phyloP scores from a whole-genome alignment of 1,140 invertebrate species.

The Drosophila gunungcola region DNA sequence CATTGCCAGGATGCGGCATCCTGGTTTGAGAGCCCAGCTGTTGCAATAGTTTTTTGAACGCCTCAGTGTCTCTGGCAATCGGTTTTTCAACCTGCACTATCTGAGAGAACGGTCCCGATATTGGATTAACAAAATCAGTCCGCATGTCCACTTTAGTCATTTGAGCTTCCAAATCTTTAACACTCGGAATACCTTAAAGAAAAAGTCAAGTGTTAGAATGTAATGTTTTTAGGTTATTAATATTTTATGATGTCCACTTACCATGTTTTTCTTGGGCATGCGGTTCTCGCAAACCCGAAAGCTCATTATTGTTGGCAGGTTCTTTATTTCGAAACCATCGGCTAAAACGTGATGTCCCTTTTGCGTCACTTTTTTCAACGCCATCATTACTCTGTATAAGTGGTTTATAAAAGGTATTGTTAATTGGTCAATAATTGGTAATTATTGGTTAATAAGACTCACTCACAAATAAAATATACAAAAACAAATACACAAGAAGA shows the following conservation, averaged over 20 bases:
- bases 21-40: conserved; percentile 54
- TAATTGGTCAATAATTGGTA: no score
- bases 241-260: conserved; percentile 15
- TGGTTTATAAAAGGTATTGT: not conserved
- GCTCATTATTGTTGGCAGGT: conserved; percentile 30
- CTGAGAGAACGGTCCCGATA: conserved; percentile 6
- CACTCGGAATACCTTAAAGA: conserved; percentile 62
- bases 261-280: conserved; percentile 41
- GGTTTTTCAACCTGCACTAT: conserved; percentile 35
- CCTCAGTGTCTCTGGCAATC: conserved; percentile 61
- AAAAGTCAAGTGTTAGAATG: not conserved
- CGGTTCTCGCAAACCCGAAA: not conserved
- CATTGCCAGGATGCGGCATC: conserved; percentile 9
- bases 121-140: conserved; percentile 19
- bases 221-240: no score
- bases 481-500: not conserved
- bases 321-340: conserved; percentile 71
- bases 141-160: conserved; percentile 68
- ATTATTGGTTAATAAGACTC: no score
- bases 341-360: conserved; percentile 65
- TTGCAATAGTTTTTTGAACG: conserved; percentile 64
- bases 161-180: conserved; percentile 71
- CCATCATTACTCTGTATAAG: conserved; percentile 24
- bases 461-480: not conserved
- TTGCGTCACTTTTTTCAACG: conserved; percentile 14